Base-by-base conservation (phyloP, 2,888 invertebrate species). In the Dolichopus griseipennis region DNA sequence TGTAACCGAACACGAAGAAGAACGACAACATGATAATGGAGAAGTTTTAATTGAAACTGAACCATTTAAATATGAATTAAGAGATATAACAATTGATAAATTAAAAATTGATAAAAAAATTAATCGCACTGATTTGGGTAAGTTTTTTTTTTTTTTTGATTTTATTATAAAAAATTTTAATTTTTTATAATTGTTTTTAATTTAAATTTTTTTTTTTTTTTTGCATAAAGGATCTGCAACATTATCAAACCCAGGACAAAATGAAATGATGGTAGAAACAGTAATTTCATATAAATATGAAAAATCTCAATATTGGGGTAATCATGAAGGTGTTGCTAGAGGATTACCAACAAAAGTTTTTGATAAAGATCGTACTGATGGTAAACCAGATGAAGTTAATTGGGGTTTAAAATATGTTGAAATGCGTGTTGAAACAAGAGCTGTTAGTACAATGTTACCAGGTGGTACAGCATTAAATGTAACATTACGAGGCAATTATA, bases 381-480 rank as follows among this genome's bases (percentile, higher is more conserved):
- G 72, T 4, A 70, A 70, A 37, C 77, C 77, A 1, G 80, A 86
- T 20, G 85, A 86, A 73, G 86, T 90, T 70, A 84, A 85, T 73
- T 93, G 93, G 93, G 91, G 90, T 1, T 84, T 85, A 69, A 85
- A 83, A 66, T 83, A 81, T 64, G 79, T 83, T 66, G 84, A 85
- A 65, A 83, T 83, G 66, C 81, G 83, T 22, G 84, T 83, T 71
- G 86, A 87, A 73, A 78, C 77, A 15, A 80, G 81, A 68, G 76
- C 79, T 62, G 84, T 90, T 21, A 86, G 88, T 76, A 85, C 88
- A 70, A 85, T 84, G 75, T 81, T 93, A 68, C 87, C 88, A 77
- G 88, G 90, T 5, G 92, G 91, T 37, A 93, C 93, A 0, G 92
- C 89, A 2, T 88, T 92, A 66, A 93, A 93, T 78, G 91, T 93